Evolutionary conservation across 2,113 vertebrate species (phyloP), one percentile per base, ranked within the genome.

Genomic region (Sebastes schlegelii): DNA sequence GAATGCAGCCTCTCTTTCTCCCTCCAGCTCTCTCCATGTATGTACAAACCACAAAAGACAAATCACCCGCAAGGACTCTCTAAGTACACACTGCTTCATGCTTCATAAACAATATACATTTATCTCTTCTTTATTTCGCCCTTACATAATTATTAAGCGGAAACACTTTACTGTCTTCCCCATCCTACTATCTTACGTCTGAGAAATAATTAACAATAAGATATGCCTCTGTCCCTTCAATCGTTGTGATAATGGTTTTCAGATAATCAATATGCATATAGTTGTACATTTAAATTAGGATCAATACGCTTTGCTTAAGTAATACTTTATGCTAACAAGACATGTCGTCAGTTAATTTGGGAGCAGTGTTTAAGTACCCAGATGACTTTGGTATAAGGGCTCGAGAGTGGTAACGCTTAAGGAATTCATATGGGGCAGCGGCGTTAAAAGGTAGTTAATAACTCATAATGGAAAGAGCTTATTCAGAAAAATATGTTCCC

Each of bases 241-340:
- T 83, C 19, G 21, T 51, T 51, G 45, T 70, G 84, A 88, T 91
- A 91, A 93, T 92, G 89, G 88, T 89, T 90, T 92, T 91, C 88
- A 91, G 86, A 92, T 93, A 92, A 95, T 94, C 94, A 91, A 92
- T 94, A 88, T 83, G 90, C 82, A 88, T 89, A 90, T 88, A 78
- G 81, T 85, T 93, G 87, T 94, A 88, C 80, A 93, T 92, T 92
- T 91, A 92, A 92, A 91, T 93, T 73, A 91, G 58, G 81, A 92
- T 92, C 88, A 89, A 91, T 93, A 88, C 40, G 61, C 79, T 89
- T 87, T 80, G 83, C 78, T 86, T 80, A 87, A 87, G 89, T 78
- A 87, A 92, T 90, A 90, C 77, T 85, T 92, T 91, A 90, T 84
- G 73, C 77, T 90, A 92, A 93, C 78, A 87, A 88, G 89, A 81